Evolutionary conservation across 2,113 vertebrate genomes (phyloP), one percentile per base, ranked within the genome.

Genomic region (Erythrocebus patas): DNA sequence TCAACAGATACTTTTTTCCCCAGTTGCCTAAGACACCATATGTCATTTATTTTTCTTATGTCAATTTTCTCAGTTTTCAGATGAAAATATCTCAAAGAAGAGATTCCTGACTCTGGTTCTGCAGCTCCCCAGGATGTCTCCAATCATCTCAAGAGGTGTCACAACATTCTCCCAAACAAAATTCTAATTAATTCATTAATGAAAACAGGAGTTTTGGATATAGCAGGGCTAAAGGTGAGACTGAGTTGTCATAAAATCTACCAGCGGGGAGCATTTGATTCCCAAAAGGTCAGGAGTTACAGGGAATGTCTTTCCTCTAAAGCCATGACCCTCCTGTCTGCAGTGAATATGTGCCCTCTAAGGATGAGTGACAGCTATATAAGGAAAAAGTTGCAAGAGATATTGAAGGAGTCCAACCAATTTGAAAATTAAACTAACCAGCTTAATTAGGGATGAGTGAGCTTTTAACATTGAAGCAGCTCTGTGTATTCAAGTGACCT

Each of bases 21-120:
- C 57, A 86, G 22, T 91, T 55, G 38, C 83, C 43, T 64, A 59
- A 75, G 12, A 86, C 43, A 70, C 57, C 45, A 48, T 66, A 70
- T 86, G 86, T 73, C 79, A 95, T 95, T 97, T 98, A 76, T 91
- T 94, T 96, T 95, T 93, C 83, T 85, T 72, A 9, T 93, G 76
- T 97, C 64, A 93, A 85, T 96, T 97, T 96, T 78, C 78, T 91
- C 50, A 17, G 66, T 94, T 94, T 97, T 95, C 88, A 88, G 64
- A 96, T 55, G n/a, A 84, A 94, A 97, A 86, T 48, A 59, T 88
- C 70, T 97, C 64, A 89, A 88, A 93, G 57, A 89, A 93, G 22
- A 52, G 59, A 95, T 89, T 86, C 55, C 78, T 2, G 3, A 79
- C 9, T 95, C 35, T 64, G 70, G 25, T 32, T 82, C 84, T 61